Base-by-base conservation (phyloP, 1,140 invertebrate genomes). In the Idris sp. region DNA sequence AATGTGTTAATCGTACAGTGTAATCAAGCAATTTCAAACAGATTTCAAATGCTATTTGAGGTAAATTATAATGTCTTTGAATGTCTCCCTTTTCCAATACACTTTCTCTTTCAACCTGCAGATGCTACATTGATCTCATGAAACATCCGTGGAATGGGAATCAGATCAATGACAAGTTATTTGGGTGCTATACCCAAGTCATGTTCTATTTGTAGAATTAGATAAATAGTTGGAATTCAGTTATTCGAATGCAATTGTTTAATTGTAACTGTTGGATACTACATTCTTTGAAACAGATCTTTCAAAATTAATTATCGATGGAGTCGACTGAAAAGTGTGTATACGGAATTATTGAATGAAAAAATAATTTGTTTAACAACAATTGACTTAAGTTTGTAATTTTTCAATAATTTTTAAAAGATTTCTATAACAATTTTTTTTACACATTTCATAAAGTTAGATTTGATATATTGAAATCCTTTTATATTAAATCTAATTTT, bases 161-260 rank as follows among this genome's bases (percentile, higher is more conserved):
- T 68, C 16, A 10, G 64, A 68, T 68, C 64, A 68, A 68, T 68
- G 51, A 68, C 64, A 49, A 58, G 64, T 58, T 58, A 68, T 68
- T 68, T 58, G 43, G 44, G 8, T 22, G 13, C 40, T 33, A 33
- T 28, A 58, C 28, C 31, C 62, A 56, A 56, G 38, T 30, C 33
- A 14, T 48, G 31, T 13, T 49, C 43, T 35, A 51, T 58, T 43
- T 58, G 28, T 33, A 36, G 48, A 58, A 68, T 58, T 58, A 58
- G 64, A 68, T 68, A 68, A 58, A 68, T 68, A 58, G 62, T 67
- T 67, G 11, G 44, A 49, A 58, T 48, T 58, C 38, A 49, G 43
- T 14, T 53, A 40, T 65, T 51, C 25, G 28, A 53, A 28, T 43
- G 19, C 26, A 48, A 59, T 51, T 53, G 38, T 46, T 36, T 8